Conservation (phyloP, 2,888 invertebrate genomes). For the Therioaphis trifolii region DNA sequence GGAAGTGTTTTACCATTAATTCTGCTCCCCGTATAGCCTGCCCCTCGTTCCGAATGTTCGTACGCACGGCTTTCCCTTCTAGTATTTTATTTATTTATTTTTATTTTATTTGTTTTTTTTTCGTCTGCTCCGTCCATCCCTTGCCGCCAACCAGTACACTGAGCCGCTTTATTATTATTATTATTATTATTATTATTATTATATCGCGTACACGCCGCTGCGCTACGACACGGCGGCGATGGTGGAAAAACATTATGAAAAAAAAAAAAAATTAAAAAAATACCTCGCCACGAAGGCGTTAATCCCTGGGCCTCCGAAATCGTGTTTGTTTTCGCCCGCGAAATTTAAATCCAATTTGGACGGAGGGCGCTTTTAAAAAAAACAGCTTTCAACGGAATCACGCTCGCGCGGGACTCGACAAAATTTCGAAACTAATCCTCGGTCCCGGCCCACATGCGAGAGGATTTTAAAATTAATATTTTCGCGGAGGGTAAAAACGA, state of each 20-base stretch:
- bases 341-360: conserved; percentile 59
- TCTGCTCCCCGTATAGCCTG: background rate
- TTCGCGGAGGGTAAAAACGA: conserved; percentile 43
- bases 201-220: background rate
- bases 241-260: conserved; percentile 24
- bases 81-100: no score
- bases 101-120: no score
- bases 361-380: conserved; percentile 46
- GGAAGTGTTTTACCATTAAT: conserved; percentile 62
- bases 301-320: conserved; percentile 47
- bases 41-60: conserved; percentile 1
- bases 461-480: conserved; percentile 62
- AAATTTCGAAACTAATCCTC: conserved; percentile 56
- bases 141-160: background rate
- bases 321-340: conserved; percentile 54
- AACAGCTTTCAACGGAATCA: conserved; percentile 48
- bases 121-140: background rate
- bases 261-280: background rate
- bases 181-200: background rate
- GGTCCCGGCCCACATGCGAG: conserved; percentile 2
- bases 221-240: background rate
- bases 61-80: conserved; percentile 28
- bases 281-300: conserved; percentile 3
- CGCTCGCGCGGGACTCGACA: conserved; percentile 23
- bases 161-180: conserved; percentile 33